These are phyloP conservation scores for Ascidia mentula DNA, from an alignment of 23 tunicate genomes.

Conservation along the genomic window DNA sequence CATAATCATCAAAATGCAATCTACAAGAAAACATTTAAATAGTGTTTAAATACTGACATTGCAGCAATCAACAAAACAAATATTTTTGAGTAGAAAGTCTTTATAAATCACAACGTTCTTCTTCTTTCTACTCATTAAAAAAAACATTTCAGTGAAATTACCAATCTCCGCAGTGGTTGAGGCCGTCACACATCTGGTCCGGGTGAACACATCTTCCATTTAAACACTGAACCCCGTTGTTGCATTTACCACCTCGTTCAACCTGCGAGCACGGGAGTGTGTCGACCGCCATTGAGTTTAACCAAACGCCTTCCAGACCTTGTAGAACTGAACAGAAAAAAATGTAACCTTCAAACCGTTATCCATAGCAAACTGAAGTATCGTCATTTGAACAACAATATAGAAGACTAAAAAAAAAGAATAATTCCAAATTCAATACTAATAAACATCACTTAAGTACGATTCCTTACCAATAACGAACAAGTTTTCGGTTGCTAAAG, in stretches of 20 bases:
- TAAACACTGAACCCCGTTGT: slow-evolving; percentile 51
- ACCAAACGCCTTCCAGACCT: slow-evolving; percentile 53
- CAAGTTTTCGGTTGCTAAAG: slow-evolving; percentile 15
- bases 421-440: neutral
- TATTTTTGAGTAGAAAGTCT: no score
- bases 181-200: slow-evolving; percentile 62
- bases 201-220: slow-evolving; percentile 47
- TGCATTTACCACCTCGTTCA: slow-evolving; percentile 35
- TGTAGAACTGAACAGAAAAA: slow-evolving; percentile 46
- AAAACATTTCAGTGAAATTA: no score
- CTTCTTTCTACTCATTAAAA: no score
- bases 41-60: no score
- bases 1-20: no score
- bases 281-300: slow-evolving; percentile 46
- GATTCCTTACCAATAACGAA: slow-evolving; percentile 50
- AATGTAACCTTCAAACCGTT: no score
- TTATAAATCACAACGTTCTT: no score
- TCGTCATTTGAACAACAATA: neutral
- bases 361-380: no score
- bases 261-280: slow-evolving; percentile 49
- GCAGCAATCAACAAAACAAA: no score
- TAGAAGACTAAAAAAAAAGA: no score
- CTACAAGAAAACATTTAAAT: no score
- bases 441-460: neutral
- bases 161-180: slow-evolving; percentile 95